These are phyloP conservation scores for Macropis europaea DNA, from an alignment of 2,888 invertebrate species.

Conservation along the genomic window DNA sequence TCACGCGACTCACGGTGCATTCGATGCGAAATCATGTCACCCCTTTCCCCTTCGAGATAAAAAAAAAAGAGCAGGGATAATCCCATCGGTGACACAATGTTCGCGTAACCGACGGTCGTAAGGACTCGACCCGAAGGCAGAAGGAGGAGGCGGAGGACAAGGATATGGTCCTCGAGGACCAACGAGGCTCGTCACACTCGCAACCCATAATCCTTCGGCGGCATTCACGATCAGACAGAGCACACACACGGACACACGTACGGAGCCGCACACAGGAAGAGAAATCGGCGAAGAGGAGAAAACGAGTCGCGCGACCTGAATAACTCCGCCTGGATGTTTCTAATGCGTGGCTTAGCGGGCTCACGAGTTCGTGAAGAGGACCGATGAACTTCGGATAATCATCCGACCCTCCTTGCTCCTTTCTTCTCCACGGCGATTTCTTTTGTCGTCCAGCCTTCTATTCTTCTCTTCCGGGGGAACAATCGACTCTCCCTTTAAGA, in stretches of 20 bases:
- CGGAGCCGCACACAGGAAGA: conserved; percentile 4
- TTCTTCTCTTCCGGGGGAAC: neutral
- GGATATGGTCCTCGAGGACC: conserved; percentile 44
- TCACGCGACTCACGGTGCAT: conserved; percentile 44
- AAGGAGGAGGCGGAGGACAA: conserved; percentile 24
- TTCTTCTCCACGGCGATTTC: conserved; percentile 5
- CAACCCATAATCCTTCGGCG: conserved; percentile 71
- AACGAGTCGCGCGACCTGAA: conserved; percentile 65
- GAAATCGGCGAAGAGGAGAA: conserved; percentile 44
- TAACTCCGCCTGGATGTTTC: conserved; percentile 72
- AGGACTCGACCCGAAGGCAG: conserved; percentile 30
- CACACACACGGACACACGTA: conserved; percentile 47
- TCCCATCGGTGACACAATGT: conserved; percentile 73
- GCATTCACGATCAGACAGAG: conserved; percentile 74
- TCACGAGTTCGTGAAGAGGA: conserved; percentile 61
- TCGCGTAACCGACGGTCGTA: conserved; percentile 70
- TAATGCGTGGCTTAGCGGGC: conserved; percentile 70
- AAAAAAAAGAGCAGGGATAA: conserved; percentile 60
- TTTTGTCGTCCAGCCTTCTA: conserved; percentile 4
- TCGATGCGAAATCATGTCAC: conserved; percentile 58
- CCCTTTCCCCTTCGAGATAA: conserved; percentile 44
- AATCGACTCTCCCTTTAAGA: conserved; percentile 5
- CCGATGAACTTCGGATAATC: conserved; percentile 68
- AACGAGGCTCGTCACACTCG: conserved; percentile 56
- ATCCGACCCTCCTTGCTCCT: conserved; percentile 24